These are phyloP conservation scores for Pantherophis guttatus DNA, from an alignment of 2,113 vertebrate species.

Conservation along the genomic window DNA sequence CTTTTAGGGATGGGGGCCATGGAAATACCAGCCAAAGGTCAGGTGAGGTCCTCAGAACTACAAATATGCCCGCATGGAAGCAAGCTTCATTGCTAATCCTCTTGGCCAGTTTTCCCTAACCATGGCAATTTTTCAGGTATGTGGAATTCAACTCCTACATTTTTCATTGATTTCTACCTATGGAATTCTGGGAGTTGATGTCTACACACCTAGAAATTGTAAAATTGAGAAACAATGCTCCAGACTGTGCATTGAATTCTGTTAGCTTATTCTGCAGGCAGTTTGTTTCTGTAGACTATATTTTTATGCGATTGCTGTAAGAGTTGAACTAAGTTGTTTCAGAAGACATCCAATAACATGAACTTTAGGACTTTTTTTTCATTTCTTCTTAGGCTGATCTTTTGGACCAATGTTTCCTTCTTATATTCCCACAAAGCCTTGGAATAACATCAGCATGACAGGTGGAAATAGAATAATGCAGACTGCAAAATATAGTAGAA, in stretches of 20 bases:
- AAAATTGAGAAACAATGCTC: background rate
- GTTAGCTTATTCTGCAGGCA: background rate
- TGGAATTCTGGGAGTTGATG: background rate
- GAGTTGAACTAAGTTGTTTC: background rate
- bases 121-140: background rate
- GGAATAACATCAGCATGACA: background rate
- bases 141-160: background rate
- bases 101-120: background rate
- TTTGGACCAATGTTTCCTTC: background rate
- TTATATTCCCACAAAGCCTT: background rate
- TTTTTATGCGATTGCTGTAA: background rate
- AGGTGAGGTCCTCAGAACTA: background rate
- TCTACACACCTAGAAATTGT: background rate
- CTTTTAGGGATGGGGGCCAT: background rate
- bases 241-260: background rate
- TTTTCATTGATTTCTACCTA: background rate
- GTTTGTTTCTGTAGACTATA: background rate
- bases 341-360: background rate
- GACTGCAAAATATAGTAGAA: background rate
- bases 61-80: background rate
- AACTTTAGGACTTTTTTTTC: background rate
- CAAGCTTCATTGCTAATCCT: background rate
- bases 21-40: background rate
- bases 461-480: background rate
- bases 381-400: background rate